phyloP scores from a whole-genome alignment of 2,113 vertebrate genomes.

The Galbula dea region DNA sequence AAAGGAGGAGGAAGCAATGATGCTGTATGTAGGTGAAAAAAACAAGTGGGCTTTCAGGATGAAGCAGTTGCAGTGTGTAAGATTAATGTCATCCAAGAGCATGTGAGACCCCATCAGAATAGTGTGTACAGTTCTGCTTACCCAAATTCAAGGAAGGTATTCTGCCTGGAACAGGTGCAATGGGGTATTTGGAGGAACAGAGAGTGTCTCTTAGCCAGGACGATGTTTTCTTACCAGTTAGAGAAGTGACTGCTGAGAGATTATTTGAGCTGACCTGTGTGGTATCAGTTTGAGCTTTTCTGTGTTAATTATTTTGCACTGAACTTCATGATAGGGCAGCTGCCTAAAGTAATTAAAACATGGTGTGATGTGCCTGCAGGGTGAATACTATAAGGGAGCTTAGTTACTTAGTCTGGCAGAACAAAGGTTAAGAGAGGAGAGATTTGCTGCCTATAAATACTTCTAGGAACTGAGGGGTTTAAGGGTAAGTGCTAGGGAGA shows the following conservation, averaged over 20 bases:
- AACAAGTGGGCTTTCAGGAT: neutral
- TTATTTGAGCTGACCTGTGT: neutral
- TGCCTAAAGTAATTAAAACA: slow-evolving; percentile 37
- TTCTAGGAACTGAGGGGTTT: slow-evolving; percentile 28
- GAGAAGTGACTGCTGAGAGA: neutral
- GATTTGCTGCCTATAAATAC: slow-evolving; percentile 58
- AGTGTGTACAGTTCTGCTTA: neutral
- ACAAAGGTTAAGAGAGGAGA: slow-evolving; percentile 61
- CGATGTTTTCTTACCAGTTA: neutral
- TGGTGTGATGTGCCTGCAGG: slow-evolving; percentile 9
- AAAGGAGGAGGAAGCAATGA: neutral
- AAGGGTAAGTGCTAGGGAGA: slow-evolving; percentile 24
- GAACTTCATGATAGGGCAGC: slow-evolving; percentile 34
- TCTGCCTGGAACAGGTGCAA: slow-evolving; percentile 25
- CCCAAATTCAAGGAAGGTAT: neutral
- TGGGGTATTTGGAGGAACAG: neutral
- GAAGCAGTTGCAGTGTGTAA: neutral
- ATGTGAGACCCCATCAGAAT: neutral
- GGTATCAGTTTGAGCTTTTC: neutral
- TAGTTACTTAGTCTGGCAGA: slow-evolving; percentile 44
- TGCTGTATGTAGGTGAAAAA: neutral
- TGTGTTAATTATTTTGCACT: slow-evolving; percentile 34
- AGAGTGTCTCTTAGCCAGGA: neutral
- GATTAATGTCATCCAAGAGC: neutral
- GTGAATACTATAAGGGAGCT: slow-evolving; percentile 33